Conservation (phyloP, 37 sponge, comb jelly and placozoan genomes). For the Cladorhizidae sp. region DNA sequence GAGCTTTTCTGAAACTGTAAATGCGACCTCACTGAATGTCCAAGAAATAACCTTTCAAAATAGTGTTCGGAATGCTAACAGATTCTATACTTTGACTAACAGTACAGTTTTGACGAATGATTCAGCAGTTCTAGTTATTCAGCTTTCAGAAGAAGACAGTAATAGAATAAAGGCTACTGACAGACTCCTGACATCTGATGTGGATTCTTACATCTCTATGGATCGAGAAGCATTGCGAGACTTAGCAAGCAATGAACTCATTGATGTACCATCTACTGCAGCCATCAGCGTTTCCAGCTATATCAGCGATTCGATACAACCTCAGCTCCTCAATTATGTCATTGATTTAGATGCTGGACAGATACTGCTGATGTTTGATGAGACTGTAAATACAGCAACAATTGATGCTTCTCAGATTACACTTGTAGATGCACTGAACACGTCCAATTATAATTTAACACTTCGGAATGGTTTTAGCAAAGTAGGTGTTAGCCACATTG, state of each 20-base stretch:
- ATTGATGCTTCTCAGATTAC: slow-evolving; percentile 76
- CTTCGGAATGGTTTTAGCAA: slow-evolving; percentile 73
- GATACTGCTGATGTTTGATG: slow-evolving; percentile 75
- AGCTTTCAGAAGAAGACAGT: slow-evolving; percentile 70
- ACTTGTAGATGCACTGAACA: slow-evolving; percentile 21
- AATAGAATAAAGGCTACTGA: slow-evolving; percentile 81
- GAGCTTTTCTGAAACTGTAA: slow-evolving; percentile 85
- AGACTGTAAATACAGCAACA: slow-evolving; percentile 75
- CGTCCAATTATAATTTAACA: slow-evolving; percentile 33
- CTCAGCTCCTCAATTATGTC: slow-evolving; percentile 63
- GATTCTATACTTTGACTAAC: slow-evolving; percentile 53
- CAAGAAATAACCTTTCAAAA: slow-evolving; percentile 80
- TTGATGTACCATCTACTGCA: slow-evolving; percentile 35
- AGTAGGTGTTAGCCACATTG: slow-evolving; percentile 24
- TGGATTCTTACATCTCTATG: slow-evolving; percentile 71
- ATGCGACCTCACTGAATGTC: slow-evolving; percentile 77
- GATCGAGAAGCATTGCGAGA: slow-evolving; percentile 74
- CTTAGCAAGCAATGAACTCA: slow-evolving; percentile 74
- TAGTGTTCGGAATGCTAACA: slow-evolving; percentile 37
- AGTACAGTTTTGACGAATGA: slow-evolving; percentile 58
- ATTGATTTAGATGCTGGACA: slow-evolving; percentile 73
- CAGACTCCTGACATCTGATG: slow-evolving; percentile 44
- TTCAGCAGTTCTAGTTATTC: slow-evolving; percentile 54
- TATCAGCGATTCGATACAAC: slow-evolving; percentile 54
- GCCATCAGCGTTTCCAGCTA: slow-evolving; percentile 50